A percentile compares a stretch with the other conserved stretches of the same genome.
Evolutionary conservation across 2,797 vertebrate genomes (phyloP).

Genomic region (Mionectes olivaceus): DNA sequence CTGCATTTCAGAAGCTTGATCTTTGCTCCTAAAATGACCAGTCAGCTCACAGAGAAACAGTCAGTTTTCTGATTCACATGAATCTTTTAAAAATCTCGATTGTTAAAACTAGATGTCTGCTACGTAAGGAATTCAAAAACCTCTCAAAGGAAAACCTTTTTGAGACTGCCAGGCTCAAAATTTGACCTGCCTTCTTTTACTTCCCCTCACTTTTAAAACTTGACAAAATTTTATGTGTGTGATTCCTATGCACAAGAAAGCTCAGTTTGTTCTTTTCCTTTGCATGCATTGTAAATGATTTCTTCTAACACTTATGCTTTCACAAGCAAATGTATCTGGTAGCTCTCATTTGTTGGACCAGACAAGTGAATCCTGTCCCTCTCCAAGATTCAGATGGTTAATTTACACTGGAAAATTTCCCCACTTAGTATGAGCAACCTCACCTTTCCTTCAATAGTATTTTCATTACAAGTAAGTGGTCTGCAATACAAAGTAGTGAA

Average conservation of each 20-base stretch:
- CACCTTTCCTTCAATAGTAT: background rate
- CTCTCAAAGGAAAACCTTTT: background rate
- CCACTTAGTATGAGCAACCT: background rate
- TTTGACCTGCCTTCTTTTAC: background rate
- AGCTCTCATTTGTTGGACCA: background rate
- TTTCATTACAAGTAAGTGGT: background rate
- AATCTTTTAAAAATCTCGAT: background rate
- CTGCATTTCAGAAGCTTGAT: background rate
- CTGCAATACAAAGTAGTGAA: background rate
- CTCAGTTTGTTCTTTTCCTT: background rate
- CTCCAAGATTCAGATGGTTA: background rate
- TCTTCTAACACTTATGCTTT: background rate
- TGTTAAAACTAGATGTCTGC: background rate
- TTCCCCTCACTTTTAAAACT: background rate
- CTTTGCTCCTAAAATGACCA: background rate
- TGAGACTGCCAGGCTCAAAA: background rate
- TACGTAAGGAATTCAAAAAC: conserved; percentile 2
- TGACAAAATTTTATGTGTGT: background rate
- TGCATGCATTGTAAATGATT: background rate
- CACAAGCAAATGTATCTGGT: background rate
- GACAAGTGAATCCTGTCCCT: background rate
- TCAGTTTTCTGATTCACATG: conserved; percentile 2
- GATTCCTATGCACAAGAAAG: background rate
- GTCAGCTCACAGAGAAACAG: background rate
- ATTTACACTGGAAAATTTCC: background rate